Percentiles rank a stretch among this genome's conserved stretches.
These are phyloP conservation scores for Lampris megalopsis DNA, from an alignment of 2,113 vertebrate genomes.

Conservation along the genomic window DNA sequence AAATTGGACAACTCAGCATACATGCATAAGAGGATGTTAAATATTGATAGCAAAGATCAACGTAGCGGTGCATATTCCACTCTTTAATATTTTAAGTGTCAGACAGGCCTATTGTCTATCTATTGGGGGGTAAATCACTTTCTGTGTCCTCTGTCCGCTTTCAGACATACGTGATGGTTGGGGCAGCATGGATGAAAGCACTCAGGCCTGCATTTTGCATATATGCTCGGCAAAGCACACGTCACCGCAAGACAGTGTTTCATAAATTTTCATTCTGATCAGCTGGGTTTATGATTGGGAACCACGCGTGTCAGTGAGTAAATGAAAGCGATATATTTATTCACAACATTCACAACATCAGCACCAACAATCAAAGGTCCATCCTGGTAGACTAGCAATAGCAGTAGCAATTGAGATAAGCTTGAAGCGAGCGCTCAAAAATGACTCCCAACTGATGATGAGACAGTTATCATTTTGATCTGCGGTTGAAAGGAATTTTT, in stretches of 20 bases:
- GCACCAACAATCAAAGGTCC: constrained; percentile 33
- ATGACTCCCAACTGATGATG: constrained; percentile 17
- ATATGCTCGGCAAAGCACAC: constrained; percentile 55
- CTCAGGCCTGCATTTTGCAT: constrained; percentile 70
- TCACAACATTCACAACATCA: constrained; percentile 37
- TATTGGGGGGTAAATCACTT: constrained; percentile 73
- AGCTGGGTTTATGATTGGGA: constrained; percentile 33
- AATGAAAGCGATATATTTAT: constrained; percentile 65
- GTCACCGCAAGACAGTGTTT: constrained; percentile 32
- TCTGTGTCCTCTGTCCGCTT: constrained; percentile 59
- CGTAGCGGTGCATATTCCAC: constrained; percentile 92
- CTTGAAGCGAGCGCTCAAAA: constrained; percentile 11
- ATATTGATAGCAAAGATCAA: constrained; percentile 97
- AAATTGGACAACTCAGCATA: constrained; percentile 99
- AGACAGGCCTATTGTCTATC: constrained; percentile 89
- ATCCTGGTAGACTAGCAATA: neutral
- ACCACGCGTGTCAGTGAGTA: constrained; percentile 27
- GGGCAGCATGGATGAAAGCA: constrained; percentile 59
- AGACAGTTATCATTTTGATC: constrained; percentile 43
- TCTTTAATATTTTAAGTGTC: constrained; percentile 95
- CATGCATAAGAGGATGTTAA: constrained; percentile 98
- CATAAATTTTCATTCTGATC: constrained; percentile 60
- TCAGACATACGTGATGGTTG: constrained; percentile 60
- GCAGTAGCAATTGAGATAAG: neutral
- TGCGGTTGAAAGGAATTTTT: constrained; percentile 15